Evolutionary conservation across 2,113 vertebrate species (phyloP), one percentile per base, ranked within the genome.

Genomic region (Gavialis gangeticus): DNA sequence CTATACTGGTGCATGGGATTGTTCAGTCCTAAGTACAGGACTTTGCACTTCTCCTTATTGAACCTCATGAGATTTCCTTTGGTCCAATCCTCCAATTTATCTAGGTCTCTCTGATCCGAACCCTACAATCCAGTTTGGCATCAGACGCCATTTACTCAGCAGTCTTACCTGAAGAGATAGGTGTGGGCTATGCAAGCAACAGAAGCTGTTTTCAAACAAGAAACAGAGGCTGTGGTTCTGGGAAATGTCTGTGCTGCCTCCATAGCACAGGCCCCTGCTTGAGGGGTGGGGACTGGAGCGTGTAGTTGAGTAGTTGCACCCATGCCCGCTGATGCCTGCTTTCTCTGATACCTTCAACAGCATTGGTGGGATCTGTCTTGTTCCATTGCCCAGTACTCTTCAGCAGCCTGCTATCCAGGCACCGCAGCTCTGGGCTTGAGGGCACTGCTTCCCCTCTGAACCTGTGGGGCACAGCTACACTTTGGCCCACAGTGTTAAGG

Each of bases 311-410:
- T 0, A 4, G 8, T n/a, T 80, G 6, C 67, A 28, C 2, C 22
- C 64, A 30, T 22, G n/a, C 55, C 4, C 14, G 0, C 0, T 4
- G 3, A 13, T 56, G 1, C 1, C 0, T 37, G 5, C 66, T 16
- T 56, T 59, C 25, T 9, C 71, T 5, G 55, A 28, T 25, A 0
- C 69, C 22, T 2, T 46, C 37, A 28, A 1, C 21, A 12, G 67
- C 30, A 37, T 10, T 37, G 67, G 11, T 21, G 19, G 34, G 30
- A 22, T 22, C 69, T 11, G 10, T 46, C 30, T 73, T 73, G 24
- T 2, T 5, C 34, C 34, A 24, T 13, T 12, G 19, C 21, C 30
- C 30, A 12, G 17, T 34, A 19, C 21, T 34, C 34, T 34, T 73
- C 69, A 37, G 69, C 21, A 71, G 12, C 24, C 22, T 12, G 15